Conservation (phyloP, 2,888 invertebrate species). For the Blomia tropicalis region DNA sequence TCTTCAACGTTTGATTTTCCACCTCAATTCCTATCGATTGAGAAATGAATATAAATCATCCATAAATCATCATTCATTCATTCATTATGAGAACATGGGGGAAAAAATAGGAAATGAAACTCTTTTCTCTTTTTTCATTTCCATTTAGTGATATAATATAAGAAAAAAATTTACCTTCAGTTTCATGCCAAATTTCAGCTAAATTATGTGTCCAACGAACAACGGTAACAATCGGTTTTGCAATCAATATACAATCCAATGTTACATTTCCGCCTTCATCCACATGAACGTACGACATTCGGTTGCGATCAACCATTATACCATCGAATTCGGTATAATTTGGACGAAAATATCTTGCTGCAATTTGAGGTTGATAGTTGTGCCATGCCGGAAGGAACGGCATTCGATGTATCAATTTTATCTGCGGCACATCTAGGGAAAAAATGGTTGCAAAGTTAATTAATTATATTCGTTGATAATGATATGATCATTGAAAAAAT, state of each 20-base stretch:
- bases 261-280: constrained; percentile 4
- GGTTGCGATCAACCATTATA: neutral
- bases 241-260: constrained; percentile 1
- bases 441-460: too few relatives aligned
- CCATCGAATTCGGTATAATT: neutral
- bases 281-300: neutral
- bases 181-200: constrained; percentile 14
- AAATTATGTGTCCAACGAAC: constrained; percentile 16
- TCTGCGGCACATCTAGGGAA: constrained; percentile 6
- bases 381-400: neutral
- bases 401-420: neutral
- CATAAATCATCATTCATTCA: too few relatives aligned
- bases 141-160: too few relatives aligned
- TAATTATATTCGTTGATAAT: too few relatives aligned
- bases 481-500: too few relatives aligned
- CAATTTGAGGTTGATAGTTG: neutral
- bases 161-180: constrained; percentile 12
- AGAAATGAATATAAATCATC: neutral
- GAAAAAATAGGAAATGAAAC: too few relatives aligned
- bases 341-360: neutral
- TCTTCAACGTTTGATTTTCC: neutral
- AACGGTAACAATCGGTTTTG: constrained; percentile 3
- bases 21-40: neutral
- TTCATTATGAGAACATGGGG: too few relatives aligned
- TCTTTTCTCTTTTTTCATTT: too few relatives aligned